A percentile compares a stretch with the other conserved stretches of the same genome.
phyloP scores from a whole-genome alignment of 2,797 vertebrate genomes.

The Catharus ustulatus region DNA sequence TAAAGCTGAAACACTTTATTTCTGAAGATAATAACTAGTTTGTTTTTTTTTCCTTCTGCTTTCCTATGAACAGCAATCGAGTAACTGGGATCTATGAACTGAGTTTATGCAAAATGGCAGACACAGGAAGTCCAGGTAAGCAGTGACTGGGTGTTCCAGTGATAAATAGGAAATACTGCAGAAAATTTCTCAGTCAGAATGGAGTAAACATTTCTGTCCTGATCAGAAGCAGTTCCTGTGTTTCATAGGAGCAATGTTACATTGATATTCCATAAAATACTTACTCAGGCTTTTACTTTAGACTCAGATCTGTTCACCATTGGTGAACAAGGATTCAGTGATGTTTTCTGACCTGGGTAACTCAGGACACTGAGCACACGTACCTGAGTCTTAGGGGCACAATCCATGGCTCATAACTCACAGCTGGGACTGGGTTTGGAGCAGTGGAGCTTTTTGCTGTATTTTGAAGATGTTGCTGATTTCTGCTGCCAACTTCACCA shows the following conservation, averaged over 20 bases:
- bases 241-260: background rate
- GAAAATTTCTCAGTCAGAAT: background rate
- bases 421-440: background rate
- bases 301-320: background rate
- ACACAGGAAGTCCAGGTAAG: conserved; percentile 97
- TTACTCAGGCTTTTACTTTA: background rate
- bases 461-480: background rate
- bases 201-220: background rate
- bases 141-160: background rate
- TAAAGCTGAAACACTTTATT: background rate
- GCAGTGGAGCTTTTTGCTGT: background rate
- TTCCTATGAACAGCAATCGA: conserved; percentile 85
- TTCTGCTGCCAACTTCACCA: background rate
- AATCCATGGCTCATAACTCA: background rate
- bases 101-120: conserved; percentile 96
- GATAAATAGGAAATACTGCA: background rate
- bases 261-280: background rate
- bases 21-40: background rate
- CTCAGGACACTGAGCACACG: background rate
- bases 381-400: too few relatives aligned
- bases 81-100: conserved; percentile 97
- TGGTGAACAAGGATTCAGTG: background rate
- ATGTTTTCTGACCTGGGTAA: background rate
- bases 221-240: background rate
- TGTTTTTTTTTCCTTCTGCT: background rate